These are phyloP conservation scores for Bradynema listronoti DNA, from an alignment of 1,140 invertebrate species.

Conservation along the genomic window DNA sequence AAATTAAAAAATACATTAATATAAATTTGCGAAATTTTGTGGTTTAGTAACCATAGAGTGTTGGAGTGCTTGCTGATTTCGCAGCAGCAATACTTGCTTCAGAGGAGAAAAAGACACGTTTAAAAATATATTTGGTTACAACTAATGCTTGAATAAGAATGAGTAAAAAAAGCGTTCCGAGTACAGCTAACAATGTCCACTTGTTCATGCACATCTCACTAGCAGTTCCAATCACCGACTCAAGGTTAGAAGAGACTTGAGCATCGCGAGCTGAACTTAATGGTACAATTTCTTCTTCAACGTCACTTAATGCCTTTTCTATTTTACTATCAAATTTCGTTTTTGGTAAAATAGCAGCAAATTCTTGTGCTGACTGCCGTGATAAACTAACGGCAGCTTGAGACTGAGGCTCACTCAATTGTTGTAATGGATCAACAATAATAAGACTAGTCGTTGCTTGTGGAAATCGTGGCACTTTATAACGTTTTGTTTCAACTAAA, in stretches of 20 bases:
- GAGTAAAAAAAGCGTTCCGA: conserved; percentile 40
- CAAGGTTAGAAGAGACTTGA: conserved; percentile 17
- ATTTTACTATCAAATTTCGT: background rate
- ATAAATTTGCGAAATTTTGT: no score
- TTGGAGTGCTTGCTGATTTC: no score
- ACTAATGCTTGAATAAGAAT: conserved; percentile 49
- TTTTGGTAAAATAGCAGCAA: conserved; percentile 15
- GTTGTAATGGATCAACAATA: conserved; percentile 54
- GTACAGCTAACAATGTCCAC: conserved; percentile 29
- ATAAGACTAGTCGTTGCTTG: conserved; percentile 54
- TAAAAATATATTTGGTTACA: conserved; percentile 47
- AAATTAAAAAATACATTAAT: background rate
- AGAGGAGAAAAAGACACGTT: conserved; percentile 29
- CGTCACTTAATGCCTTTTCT: conserved; percentile 12
- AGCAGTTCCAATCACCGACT: background rate
- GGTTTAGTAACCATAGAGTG: no score
- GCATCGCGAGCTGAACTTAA: background rate
- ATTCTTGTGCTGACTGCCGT: conserved; percentile 21
- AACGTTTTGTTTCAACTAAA: conserved; percentile 56
- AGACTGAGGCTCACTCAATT: conserved; percentile 37
- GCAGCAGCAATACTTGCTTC: no score
- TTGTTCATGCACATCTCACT: conserved; percentile 44
- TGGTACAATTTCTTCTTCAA: background rate
- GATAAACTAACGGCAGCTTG: conserved; percentile 4
- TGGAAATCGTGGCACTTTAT: conserved; percentile 53